Conservation (phyloP, 1,140 invertebrate genomes). For the Drosophila kikkawai region DNA sequence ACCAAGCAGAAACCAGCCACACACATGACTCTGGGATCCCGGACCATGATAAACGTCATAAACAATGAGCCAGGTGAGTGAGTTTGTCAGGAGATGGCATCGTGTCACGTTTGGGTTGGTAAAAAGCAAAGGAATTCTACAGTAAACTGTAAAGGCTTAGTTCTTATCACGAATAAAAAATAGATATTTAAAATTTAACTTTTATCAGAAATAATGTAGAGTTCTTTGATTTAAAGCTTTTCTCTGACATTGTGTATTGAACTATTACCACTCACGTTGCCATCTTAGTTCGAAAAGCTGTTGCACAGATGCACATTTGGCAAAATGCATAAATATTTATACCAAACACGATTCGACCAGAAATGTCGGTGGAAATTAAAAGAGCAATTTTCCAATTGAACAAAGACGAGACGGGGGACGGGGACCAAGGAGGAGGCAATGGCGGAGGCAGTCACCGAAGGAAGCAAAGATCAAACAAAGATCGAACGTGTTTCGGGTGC, state of each 20-base stretch:
- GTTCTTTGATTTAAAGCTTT: not conserved
- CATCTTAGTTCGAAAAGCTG: slow-evolving; percentile 5
- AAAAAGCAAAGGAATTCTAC: not conserved
- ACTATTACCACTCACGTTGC: slow-evolving; percentile 16
- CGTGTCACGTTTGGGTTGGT: slow-evolving; percentile 18
- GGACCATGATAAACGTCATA: slow-evolving; percentile 48
- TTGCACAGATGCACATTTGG: slow-evolving; percentile 41
- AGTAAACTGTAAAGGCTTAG: not conserved
- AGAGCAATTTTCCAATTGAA: slow-evolving; percentile 56
- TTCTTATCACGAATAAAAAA: not conserved
- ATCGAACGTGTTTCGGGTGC: slow-evolving; percentile 77
- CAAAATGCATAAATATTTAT: slow-evolving; percentile 49
- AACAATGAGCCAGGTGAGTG: slow-evolving; percentile 42
- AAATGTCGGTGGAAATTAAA: slow-evolving; percentile 56
- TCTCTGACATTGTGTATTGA: not conserved
- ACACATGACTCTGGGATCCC: slow-evolving; percentile 34
- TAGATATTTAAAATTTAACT: not conserved
- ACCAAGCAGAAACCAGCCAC: slow-evolving; percentile 27
- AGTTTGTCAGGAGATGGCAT: slow-evolving; percentile 8
- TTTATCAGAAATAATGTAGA: not conserved
- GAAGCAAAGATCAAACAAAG: slow-evolving; percentile 63
- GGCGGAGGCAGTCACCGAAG: slow-evolving; percentile 22
- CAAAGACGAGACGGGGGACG: slow-evolving; percentile 18
- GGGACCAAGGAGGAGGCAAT: not conserved
- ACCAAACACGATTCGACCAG: slow-evolving; percentile 34